Evolutionary conservation across 1,140 invertebrate genomes (phyloP), one percentile per base, ranked within the genome.

Genomic region (Aplysia californica): DNA sequence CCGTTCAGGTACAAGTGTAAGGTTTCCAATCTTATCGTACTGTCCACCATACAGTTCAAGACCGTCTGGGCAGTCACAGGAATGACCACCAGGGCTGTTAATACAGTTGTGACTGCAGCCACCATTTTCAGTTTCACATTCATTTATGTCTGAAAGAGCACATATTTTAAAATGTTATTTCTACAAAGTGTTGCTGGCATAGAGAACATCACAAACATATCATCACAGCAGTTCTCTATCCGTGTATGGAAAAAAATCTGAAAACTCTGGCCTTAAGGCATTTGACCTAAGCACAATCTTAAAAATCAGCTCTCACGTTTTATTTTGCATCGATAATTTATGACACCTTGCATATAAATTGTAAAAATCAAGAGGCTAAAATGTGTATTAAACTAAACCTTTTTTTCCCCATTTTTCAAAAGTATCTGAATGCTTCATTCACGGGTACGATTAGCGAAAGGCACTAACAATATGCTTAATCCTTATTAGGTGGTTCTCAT

Each of bases 1-100:
- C n/a, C 41, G 39, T n/a, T 61, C 41, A n/a, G 70, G 31, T 15
- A 31, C 39, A 18, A 73, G 21, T 61, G 56, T 59, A 3, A 61
- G 5, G 56, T 69, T 77, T 79, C 80, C 81, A 78, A 75, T 78
- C 68, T 79, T 80, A 10, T 75, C 76, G 58, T 70, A 67, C 55
- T 79, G 71, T 55, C 84, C 82, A 6, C 31, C 21, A 38, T 83
- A 65, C 3, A 87, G 81, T 73, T 83, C 84, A 65, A 93, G n/a
- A n/a, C 94, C 94, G 76, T 92, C 91, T 78, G 93, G 93, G 85
- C 96, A 97, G 20, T 92, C 91, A 84, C 96, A 97, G 59, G 92
- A 92, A 87, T 93, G 95, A 50, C 93, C 92, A 0, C 95, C 95
- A 1, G 91, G 90, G 41, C 93, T 92, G 85, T 96, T 96, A 0